Evolutionary conservation across 1,140 invertebrate species (phyloP).

Genomic region (Drosophila fuyamai): DNA sequence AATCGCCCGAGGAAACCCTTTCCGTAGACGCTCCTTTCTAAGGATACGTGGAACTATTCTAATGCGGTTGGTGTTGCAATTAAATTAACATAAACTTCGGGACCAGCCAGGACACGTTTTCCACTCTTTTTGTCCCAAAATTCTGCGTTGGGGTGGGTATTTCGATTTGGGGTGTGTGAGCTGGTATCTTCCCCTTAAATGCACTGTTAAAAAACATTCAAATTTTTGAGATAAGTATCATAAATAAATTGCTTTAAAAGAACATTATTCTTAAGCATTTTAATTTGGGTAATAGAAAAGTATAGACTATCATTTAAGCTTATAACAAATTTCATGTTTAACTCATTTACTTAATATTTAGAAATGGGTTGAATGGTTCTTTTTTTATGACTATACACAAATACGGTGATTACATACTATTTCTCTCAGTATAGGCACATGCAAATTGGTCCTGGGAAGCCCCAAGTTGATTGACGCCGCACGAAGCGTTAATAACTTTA

Average conservation of each 20-base stretch:
- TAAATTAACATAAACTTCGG: conserved; percentile 79
- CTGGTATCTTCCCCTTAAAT: conserved; percentile 10
- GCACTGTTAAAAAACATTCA: background rate
- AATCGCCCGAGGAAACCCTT: conserved; percentile 33
- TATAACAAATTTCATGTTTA: too few relatives aligned
- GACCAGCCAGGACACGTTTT: conserved; percentile 61
- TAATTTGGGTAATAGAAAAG: too few relatives aligned
- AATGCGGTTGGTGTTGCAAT: conserved; percentile 78
- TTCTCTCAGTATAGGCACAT: conserved; percentile 32
- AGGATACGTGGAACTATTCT: conserved; percentile 78
- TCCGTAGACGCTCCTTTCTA: conserved; percentile 20
- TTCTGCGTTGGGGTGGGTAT: background rate
- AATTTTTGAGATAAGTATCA: too few relatives aligned
- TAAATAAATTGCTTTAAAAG: too few relatives aligned
- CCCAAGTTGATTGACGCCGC: conserved; percentile 78
- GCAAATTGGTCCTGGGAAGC: conserved; percentile 56
- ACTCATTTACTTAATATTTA: too few relatives aligned
- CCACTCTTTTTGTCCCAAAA: conserved; percentile 70
- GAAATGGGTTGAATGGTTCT: too few relatives aligned
- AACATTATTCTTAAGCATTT: too few relatives aligned
- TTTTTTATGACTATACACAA: too few relatives aligned
- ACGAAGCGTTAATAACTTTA: conserved; percentile 82
- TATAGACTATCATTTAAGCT: too few relatives aligned
- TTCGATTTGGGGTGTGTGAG: conserved; percentile 22
- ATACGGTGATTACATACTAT: background rate